These are phyloP conservation scores for Pseudococcus longispinus DNA, from an alignment of 2,888 invertebrate genomes.

Conservation along the genomic window DNA sequence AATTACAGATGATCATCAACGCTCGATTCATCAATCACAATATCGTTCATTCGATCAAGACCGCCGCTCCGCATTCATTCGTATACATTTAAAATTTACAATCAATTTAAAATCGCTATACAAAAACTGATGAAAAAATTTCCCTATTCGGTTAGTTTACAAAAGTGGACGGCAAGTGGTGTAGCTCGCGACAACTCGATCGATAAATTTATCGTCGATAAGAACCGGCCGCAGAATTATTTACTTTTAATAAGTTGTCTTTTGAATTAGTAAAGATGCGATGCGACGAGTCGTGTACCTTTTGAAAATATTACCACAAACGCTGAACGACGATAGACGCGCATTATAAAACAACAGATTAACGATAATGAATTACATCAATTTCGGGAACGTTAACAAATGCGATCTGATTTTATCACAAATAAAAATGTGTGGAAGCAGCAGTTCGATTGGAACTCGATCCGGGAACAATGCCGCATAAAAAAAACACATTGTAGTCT, in stretches of 20 bases:
- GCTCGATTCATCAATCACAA: background rate
- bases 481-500: slow-evolving; percentile 47
- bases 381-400: slow-evolving; percentile 53
- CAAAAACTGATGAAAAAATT: slow-evolving; percentile 8
- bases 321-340: background rate
- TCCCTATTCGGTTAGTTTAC: background rate
- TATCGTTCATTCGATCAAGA: background rate
- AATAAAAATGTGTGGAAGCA: slow-evolving; percentile 54
- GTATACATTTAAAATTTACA: background rate
- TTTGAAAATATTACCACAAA: background rate
- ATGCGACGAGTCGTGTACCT: background rate
- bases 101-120: background rate
- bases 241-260: slow-evolving; percentile 53
- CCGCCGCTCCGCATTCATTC: background rate
- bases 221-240: slow-evolving; percentile 45
- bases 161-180: background rate
- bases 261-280: slow-evolving; percentile 7
- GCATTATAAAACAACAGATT: slow-evolving; percentile 52
- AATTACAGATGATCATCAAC: background rate
- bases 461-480: slow-evolving; percentile 30
- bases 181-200: slow-evolving; percentile 11
- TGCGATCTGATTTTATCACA: slow-evolving; percentile 52
- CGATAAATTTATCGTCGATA: slow-evolving; percentile 50
- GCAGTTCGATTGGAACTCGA: slow-evolving; percentile 36
- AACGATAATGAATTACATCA: slow-evolving; percentile 53